phyloP scores from a whole-genome alignment of 2,888 invertebrate species.

The Cephus pygmeus region DNA sequence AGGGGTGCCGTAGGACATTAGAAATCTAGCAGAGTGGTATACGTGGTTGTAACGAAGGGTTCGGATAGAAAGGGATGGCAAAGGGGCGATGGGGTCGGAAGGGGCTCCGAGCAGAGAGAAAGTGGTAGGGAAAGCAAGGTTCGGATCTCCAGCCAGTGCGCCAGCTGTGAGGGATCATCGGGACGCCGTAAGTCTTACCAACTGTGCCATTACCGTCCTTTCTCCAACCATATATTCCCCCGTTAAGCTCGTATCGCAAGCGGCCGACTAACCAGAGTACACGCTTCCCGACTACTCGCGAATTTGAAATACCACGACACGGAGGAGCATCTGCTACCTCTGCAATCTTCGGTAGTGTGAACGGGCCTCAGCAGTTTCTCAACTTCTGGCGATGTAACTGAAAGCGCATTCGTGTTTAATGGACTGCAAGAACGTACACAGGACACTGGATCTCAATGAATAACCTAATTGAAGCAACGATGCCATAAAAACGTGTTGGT shows the following conservation, averaged over 20 bases:
- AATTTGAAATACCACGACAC: not conserved
- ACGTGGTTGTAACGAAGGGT: not conserved
- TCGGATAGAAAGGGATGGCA: not conserved
- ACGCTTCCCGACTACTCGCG: not conserved
- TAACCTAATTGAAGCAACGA: not conserved
- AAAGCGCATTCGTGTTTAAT: not conserved
- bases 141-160: not conserved
- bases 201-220: slow-evolving; percentile 6
- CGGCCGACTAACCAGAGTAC: not conserved
- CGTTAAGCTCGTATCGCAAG: not conserved
- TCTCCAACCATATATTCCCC: not conserved
- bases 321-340: not conserved
- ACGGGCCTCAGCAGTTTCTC: not conserved
- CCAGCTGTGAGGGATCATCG: slow-evolving; percentile 18
- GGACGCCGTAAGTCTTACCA: slow-evolving; percentile 3
- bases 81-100: not conserved
- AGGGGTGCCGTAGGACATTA: not conserved
- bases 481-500: not conserved
- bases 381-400: not conserved
- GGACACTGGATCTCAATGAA: not conserved
- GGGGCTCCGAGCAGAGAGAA: not conserved
- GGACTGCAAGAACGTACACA: not conserved
- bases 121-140: not conserved
- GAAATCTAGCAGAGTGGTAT: not conserved
- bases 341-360: not conserved